Evolutionary conservation across 2,888 invertebrate genomes (phyloP).

Genomic region (Linnaemya vulpina): DNA sequence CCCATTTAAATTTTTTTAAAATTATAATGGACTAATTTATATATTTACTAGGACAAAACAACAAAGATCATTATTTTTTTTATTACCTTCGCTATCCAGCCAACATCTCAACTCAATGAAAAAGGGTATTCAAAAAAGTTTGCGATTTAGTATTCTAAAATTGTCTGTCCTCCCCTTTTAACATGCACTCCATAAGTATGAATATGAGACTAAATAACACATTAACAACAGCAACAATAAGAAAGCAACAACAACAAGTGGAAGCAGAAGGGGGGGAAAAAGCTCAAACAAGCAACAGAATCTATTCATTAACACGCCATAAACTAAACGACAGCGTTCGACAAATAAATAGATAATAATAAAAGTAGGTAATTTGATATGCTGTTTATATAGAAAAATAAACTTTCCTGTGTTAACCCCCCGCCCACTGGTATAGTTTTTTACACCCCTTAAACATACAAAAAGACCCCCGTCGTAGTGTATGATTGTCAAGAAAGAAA

Average conservation of each 20-base stretch:
- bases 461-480: neutral
- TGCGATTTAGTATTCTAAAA: neutral
- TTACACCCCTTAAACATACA: neutral
- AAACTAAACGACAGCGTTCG: constrained; percentile 54
- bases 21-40: too few species aligned
- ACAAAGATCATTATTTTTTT: too few species aligned
- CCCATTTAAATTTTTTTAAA: too few species aligned
- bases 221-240: constrained; percentile 10
- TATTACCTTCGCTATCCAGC: too few species aligned
- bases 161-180: neutral
- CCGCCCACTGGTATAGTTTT: too few species aligned
- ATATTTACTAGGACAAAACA: too few species aligned
- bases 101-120: too few species aligned
- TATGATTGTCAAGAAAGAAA: neutral
- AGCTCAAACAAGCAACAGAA: constrained; percentile 7
- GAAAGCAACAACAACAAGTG: neutral
- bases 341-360: constrained; percentile 23
- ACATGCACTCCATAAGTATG: neutral
- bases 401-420: constrained; percentile 10
- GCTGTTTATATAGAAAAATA: constrained; percentile 39
- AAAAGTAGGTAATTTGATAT: constrained; percentile 58
- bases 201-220: neutral
- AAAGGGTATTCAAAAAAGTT: too few species aligned
- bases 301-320: constrained; percentile 58
- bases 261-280: neutral